A percentile compares a stretch with the other conserved stretches of the same genome.
phyloP scores from a whole-genome alignment of 2,797 vertebrate genomes.

The Lagothrix lagotricha region DNA sequence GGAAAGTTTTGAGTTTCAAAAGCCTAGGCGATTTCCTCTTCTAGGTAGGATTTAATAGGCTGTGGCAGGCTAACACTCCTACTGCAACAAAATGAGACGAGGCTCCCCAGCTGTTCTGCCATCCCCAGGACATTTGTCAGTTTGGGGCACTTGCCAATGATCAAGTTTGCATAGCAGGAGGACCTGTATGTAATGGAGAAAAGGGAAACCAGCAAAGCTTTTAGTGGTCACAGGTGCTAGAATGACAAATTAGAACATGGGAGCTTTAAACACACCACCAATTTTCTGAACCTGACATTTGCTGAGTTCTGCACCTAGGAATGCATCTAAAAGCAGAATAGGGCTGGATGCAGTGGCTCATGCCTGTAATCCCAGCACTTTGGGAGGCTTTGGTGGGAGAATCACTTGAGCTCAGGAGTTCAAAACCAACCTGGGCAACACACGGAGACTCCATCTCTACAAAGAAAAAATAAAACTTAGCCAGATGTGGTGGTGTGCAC shows the following conservation, averaged over 20 bases:
- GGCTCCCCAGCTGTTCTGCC: background rate
- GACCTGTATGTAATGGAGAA: background rate
- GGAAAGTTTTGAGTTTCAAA: slow-evolving; percentile 15
- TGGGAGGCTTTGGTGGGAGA: background rate
- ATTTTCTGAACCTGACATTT: background rate
- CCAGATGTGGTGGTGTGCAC: background rate
- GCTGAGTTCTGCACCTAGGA: background rate
- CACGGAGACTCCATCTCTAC: background rate
- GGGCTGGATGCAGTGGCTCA: background rate
- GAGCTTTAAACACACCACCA: background rate
- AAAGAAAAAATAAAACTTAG: background rate
- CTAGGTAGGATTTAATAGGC: background rate
- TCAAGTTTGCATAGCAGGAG: background rate
- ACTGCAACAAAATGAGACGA: background rate
- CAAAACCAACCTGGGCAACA: background rate
- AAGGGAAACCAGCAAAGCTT: slow-evolving; percentile 17
- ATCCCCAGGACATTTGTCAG: background rate
- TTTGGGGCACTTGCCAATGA: background rate
- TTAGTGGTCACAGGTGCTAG: background rate
- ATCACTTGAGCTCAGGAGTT: background rate
- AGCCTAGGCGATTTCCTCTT: background rate
- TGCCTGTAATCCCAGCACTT: background rate
- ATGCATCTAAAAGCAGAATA: background rate
- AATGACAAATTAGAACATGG: background rate
- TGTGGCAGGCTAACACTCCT: background rate